Base-by-base conservation (phyloP, 2,888 invertebrate species). In the Ecdyonurus torrentis region DNA sequence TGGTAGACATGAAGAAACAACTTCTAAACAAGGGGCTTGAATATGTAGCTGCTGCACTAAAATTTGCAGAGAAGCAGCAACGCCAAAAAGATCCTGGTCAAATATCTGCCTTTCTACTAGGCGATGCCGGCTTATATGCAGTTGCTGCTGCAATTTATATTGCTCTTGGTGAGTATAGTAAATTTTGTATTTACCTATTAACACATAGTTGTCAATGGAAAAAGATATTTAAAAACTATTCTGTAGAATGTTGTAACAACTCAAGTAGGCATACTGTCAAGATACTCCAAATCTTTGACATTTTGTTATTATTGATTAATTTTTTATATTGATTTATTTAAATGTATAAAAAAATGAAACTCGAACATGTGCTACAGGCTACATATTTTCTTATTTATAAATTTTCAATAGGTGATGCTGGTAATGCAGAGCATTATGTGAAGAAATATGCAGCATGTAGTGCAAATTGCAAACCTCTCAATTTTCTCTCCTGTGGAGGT, bases 41-140 rank as follows among this genome's bases (percentile, higher is more conserved):
- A 61, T 87, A 86, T 70, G 74, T 86, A 20, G 76, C 79, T 61
- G 83, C 83, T 10, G 82, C 86, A 1, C 72, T 86, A 64, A 76
- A 79, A 52, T 78, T 79, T 63, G 76, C 77, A 7, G 71, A 74
- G n/a, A 73, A 73, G n/a, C 74, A 72, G 65, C 74, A 65, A 62
- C 64, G 74, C 58, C n/a, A n/a, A n/a, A n/a, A n/a, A n/a, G 79
- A 77, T 65, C 72, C 78, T 69, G 69, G 75, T n/a, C 84, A 86
- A 65, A 77, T 80, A 59, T 84, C 83, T 18, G 83, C 86, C 0
- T 89, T 91, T 73, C 73, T 91, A 18, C 79, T 89, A n/a, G 91
- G 91, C 1, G 84, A 85, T 70, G 85, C 84, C 10, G 92, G 92
- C 0, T 82, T 87, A 2, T 84, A 83, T 70, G 89, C 88, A 1